A percentile compares a stretch with the other conserved stretches of the same genome.
phyloP scores from a whole-genome alignment of 1,140 invertebrate species.

The Panagrolaimus sp. region DNA sequence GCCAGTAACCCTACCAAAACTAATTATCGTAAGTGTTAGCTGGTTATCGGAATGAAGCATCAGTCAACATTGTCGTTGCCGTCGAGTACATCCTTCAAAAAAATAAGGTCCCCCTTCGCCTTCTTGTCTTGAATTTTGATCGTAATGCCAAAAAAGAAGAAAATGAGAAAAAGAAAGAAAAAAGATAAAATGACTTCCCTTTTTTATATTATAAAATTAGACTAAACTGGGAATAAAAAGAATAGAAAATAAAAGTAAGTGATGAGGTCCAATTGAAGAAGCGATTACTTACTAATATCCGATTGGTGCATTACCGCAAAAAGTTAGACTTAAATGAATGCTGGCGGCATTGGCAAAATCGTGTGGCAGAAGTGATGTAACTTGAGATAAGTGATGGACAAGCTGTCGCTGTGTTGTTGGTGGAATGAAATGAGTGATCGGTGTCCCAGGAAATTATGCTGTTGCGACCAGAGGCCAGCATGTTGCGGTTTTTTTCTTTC shows the following conservation, averaged over 20 bases:
- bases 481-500: conserved; percentile 10
- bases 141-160: too few species aligned
- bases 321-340: neutral
- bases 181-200: neutral
- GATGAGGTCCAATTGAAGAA: neutral
- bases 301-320: neutral
- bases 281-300: neutral
- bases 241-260: neutral
- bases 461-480: conserved; percentile 6
- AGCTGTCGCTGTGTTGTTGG: conserved; percentile 14
- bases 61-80: neutral
- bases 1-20: conserved; percentile 10
- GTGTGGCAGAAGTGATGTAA: conserved; percentile 16
- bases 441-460: conserved; percentile 12
- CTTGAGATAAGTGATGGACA: conserved; percentile 16
- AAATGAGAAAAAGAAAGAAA: too few species aligned
- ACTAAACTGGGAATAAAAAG: neutral
- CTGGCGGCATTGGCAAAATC: conserved; percentile 2
- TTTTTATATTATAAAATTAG: neutral
- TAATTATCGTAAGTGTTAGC: neutral
- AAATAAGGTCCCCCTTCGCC: too few species aligned
- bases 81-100: too few species aligned
- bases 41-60: neutral
- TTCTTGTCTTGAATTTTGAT: too few species aligned
- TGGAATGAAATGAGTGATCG: conserved; percentile 13